phyloP scores from a whole-genome alignment of 2,888 invertebrate species.

The Tiphia femorata region DNA sequence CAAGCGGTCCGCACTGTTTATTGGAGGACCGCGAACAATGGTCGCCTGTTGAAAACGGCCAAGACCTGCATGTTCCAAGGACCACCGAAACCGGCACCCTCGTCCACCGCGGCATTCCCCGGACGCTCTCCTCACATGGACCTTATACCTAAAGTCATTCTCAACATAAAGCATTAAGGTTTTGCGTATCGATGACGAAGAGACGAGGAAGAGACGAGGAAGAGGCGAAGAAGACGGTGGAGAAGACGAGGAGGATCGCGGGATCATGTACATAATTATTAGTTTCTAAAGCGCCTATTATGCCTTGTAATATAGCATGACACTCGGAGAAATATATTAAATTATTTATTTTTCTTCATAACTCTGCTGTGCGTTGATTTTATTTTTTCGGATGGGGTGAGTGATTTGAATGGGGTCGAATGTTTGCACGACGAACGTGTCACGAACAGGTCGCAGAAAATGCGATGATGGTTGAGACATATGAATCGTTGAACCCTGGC shows the following conservation, averaged over 20 bases:
- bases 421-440: too few species aligned
- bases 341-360: conserved; percentile 41
- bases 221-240: not conserved
- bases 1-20: conserved; percentile 84
- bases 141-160: conserved; percentile 39
- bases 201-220: not conserved
- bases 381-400: too few species aligned
- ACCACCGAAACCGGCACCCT: conserved; percentile 58
- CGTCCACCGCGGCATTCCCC: conserved; percentile 53
- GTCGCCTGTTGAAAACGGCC: conserved; percentile 57
- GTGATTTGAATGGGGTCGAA: too few species aligned
- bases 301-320: conserved; percentile 26
- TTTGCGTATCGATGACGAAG: not conserved
- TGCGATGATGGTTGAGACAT: not conserved
- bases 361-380: not conserved
- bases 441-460: too few species aligned
- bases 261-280: conserved; percentile 44
- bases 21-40: conserved; percentile 73
- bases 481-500: too few species aligned
- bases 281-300: conserved; percentile 25
- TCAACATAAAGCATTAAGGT: conserved; percentile 27
- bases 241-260: too few species aligned
- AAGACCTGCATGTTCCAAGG: conserved; percentile 61
- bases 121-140: conserved; percentile 48
- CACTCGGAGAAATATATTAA: conserved; percentile 46